phyloP scores from a whole-genome alignment of 2,113 vertebrate species.

The Crotalus helleri region DNA sequence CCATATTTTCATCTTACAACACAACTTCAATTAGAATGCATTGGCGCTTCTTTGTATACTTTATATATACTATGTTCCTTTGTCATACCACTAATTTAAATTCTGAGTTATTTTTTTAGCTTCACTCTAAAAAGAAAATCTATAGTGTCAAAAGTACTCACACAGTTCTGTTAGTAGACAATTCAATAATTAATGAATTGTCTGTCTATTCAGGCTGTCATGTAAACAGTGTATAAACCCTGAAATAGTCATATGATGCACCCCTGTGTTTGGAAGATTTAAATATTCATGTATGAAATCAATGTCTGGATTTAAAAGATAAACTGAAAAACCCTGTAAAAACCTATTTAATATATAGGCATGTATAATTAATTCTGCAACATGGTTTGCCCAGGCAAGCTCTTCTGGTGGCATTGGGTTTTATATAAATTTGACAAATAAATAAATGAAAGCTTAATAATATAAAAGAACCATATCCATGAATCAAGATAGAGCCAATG shows the following conservation, averaged over 20 bases:
- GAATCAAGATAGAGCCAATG: neutral
- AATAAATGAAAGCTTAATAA: neutral
- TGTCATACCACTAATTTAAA: no score
- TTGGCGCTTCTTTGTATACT: neutral
- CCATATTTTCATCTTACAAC: neutral
- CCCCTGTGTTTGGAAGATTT: neutral
- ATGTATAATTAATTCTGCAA: neutral
- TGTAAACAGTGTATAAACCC: no score
- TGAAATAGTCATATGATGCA: neutral
- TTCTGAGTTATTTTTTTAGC: no score
- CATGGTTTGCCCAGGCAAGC: neutral
- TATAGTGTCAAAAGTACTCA: neutral
- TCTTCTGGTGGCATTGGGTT: neutral
- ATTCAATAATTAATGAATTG: neutral
- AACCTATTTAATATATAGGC: neutral
- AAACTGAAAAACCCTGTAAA: neutral
- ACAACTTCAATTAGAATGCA: neutral
- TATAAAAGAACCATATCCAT: neutral
- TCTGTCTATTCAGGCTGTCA: neutral
- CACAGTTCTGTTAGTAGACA: neutral
- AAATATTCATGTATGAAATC: neutral
- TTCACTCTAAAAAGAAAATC: neutral
- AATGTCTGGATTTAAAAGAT: neutral
- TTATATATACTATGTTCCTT: neutral
- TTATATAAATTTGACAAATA: neutral